phyloP scores from a whole-genome alignment of 2,888 invertebrate species.

The Aphodius granarius region DNA sequence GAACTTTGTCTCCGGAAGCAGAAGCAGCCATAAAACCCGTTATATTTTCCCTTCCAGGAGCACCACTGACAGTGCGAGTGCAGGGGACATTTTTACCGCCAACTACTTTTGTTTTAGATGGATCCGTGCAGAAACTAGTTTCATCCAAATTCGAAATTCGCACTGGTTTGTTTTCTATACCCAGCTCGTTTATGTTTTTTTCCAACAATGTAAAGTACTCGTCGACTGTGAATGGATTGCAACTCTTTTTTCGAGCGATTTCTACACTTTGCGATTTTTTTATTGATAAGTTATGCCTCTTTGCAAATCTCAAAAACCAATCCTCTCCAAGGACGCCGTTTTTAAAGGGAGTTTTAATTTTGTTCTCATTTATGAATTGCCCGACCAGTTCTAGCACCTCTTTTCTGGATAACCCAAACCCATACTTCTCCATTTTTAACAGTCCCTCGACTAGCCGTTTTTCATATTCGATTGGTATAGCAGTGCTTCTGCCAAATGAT shows the following conservation, averaged over 20 bases:
- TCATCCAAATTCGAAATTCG: constrained; percentile 33
- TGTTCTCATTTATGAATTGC: constrained; percentile 16
- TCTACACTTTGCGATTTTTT: no score
- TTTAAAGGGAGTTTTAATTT: constrained; percentile 4
- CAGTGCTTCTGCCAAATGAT: no score
- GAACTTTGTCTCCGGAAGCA: constrained; percentile 34
- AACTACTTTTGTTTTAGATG: constrained; percentile 32
- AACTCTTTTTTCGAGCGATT: constrained; percentile 30
- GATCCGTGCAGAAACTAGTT: constrained; percentile 21
- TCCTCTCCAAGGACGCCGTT: no score
- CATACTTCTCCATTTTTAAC: constrained; percentile 37
- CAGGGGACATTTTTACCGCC: constrained; percentile 20
- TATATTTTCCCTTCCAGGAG: constrained; percentile 40
- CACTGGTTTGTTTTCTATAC: constrained; percentile 16
- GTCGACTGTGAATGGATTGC: constrained; percentile 30
- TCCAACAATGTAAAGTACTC: constrained; percentile 13
- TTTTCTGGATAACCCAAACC: constrained; percentile 26
- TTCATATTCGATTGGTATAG: constrained; percentile 38
- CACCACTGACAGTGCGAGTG: background rate
- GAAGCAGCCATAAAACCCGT: constrained; percentile 38
- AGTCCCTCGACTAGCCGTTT: constrained; percentile 36
- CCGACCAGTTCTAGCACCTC: constrained; percentile 21
- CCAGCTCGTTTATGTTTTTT: no score
- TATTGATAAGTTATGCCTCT: no score
- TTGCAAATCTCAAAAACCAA: no score